Conservation (phyloP, 2,888 invertebrate genomes). For the Odontothrips loti region DNA sequence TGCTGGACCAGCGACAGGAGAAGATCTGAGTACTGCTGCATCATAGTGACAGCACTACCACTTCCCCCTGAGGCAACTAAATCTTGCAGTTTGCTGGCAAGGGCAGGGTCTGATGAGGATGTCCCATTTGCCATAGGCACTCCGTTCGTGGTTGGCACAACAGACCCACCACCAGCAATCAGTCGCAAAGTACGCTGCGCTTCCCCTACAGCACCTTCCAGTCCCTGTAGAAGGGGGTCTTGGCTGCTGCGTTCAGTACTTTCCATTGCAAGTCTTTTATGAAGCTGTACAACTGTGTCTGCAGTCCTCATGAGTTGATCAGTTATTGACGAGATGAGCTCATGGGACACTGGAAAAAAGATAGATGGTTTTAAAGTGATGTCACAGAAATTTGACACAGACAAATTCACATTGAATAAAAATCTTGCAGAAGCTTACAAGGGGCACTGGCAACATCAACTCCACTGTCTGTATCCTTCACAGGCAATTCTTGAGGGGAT, state of each 20-base stretch:
- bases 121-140: slow-evolving; percentile 52
- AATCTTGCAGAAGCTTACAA: slow-evolving; percentile 46
- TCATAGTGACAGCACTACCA: slow-evolving; percentile 54
- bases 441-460: slow-evolving; percentile 51
- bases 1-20: slow-evolving; percentile 59
- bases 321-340: slow-evolving; percentile 48
- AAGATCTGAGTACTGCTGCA: slow-evolving; percentile 61
- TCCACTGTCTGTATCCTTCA: slow-evolving; percentile 47
- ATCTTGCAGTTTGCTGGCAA: slow-evolving; percentile 47
- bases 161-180: slow-evolving; percentile 44
- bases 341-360: slow-evolving; percentile 50
- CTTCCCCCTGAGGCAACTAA: slow-evolving; percentile 29
- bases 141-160: slow-evolving; percentile 49
- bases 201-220: slow-evolving; percentile 47
- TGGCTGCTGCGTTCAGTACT: slow-evolving; percentile 46
- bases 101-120: slow-evolving; percentile 36
- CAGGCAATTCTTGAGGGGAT: slow-evolving; percentile 47
- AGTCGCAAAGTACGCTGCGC: slow-evolving; percentile 47
- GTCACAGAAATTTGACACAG: neutral
- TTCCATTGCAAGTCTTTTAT: slow-evolving; percentile 58
- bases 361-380: slow-evolving; percentile 30
- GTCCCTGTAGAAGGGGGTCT: slow-evolving; percentile 42
- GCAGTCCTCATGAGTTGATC: slow-evolving; percentile 62
- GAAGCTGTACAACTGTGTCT: slow-evolving; percentile 65
- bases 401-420: slow-evolving; percentile 31